phyloP scores from a whole-genome alignment of 2,888 invertebrate species.

The Latrodectus elegans region DNA sequence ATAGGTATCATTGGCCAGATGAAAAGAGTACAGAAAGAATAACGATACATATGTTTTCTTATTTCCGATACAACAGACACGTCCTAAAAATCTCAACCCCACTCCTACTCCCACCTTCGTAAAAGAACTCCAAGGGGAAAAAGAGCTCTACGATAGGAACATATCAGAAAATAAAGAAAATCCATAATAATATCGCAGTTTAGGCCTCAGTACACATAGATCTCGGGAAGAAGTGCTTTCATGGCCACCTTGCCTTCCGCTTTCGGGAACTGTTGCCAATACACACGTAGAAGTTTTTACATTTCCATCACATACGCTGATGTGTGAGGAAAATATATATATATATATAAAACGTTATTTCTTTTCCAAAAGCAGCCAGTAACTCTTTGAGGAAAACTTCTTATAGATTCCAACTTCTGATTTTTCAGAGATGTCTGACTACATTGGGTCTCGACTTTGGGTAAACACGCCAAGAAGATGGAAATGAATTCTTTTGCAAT shows the following conservation, averaged over 20 bases:
- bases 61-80: constrained; percentile 56
- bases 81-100: constrained; percentile 25
- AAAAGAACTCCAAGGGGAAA: background rate
- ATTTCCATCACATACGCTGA: constrained; percentile 20
- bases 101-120: background rate
- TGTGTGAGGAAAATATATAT: background rate
- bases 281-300: constrained; percentile 27
- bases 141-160: constrained; percentile 6
- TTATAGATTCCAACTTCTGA: constrained; percentile 33
- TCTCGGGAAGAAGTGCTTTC: constrained; percentile 12
- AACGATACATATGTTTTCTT: constrained; percentile 51
- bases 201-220: constrained; percentile 29
- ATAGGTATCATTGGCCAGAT: background rate
- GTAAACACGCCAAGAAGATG: background rate
- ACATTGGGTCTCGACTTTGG: background rate
- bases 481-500: background rate
- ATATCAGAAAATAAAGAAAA: constrained; percentile 23
- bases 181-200: constrained; percentile 61
- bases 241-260: background rate
- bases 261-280: constrained; percentile 15
- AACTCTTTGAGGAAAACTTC: background rate
- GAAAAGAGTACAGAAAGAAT: constrained; percentile 16
- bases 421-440: background rate
- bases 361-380: constrained; percentile 7
- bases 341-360: background rate